Evolutionary conservation across 2,113 vertebrate genomes (phyloP).

Genomic region (Sclerurus mexicanus): DNA sequence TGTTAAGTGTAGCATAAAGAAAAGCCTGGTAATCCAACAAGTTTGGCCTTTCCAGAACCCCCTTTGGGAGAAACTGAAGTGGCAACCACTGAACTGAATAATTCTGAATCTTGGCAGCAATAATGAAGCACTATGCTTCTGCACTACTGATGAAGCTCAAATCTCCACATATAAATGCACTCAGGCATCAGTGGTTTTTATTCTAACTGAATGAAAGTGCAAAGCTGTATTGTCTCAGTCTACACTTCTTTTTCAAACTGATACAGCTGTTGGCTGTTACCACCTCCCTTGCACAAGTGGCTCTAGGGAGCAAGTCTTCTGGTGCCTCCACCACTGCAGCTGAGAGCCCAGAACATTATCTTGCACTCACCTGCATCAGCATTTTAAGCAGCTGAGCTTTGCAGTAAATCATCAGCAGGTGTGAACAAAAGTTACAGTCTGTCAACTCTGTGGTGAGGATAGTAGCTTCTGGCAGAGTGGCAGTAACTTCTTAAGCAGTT

Average conservation of each 20-base stretch:
- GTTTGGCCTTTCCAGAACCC: not conserved
- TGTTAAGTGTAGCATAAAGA: not conserved
- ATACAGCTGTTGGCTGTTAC: not conserved
- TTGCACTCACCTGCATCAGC: not conserved
- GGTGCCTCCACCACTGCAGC: not conserved
- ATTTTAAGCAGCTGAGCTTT: not conserved
- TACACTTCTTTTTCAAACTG: not conserved
- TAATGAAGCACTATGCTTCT: not conserved
- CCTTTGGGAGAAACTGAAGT: not conserved
- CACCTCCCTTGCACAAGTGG: not conserved
- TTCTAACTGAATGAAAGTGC: not conserved
- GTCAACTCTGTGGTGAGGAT: not conserved
- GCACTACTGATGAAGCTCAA: not conserved
- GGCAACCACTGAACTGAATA: not conserved
- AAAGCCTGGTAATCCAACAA: not conserved
- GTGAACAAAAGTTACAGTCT: not conserved
- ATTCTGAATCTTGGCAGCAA: not conserved
- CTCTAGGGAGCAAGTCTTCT: not conserved
- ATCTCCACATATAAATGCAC: not conserved
- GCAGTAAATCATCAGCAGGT: not conserved
- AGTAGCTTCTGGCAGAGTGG: not conserved
- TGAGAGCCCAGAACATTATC: not conserved
- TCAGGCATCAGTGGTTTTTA: not conserved
- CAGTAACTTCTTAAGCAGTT: not conserved
- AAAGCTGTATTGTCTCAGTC: not conserved